phyloP scores from a whole-genome alignment of 1,140 invertebrate species.

The Calephelis virginiensis region DNA sequence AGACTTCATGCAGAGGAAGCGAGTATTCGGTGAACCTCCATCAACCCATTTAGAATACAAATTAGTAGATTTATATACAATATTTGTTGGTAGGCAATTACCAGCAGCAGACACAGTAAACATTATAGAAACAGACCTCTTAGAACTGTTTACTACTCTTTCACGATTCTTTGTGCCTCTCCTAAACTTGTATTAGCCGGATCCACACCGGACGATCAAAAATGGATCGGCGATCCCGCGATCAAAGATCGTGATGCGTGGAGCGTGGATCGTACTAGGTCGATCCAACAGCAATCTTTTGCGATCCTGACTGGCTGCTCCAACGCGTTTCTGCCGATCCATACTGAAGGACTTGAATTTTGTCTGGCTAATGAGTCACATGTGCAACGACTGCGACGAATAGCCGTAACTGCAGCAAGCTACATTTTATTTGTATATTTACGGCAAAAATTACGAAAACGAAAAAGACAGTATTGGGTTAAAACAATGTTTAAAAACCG shows the following conservation, averaged over 20 bases:
- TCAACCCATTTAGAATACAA: too few relatives aligned
- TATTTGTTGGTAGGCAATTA: too few relatives aligned
- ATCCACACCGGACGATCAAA: conserved; percentile 32
- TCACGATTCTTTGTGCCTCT: too few relatives aligned
- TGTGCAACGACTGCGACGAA: conserved; percentile 21
- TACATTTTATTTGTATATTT: conserved; percentile 21
- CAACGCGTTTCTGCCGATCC: conserved; percentile 8
- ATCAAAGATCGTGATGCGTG: conserved; percentile 29
- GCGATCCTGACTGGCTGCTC: conserved; percentile 22
- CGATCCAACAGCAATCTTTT: conserved; percentile 31
- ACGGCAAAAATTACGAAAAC: conserved; percentile 25
- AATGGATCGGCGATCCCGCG: conserved; percentile 25
- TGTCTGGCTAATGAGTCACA: conserved; percentile 25
- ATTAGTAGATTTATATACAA: too few relatives aligned
- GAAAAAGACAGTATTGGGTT: conserved; percentile 26
- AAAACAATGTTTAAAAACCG: conserved; percentile 23
- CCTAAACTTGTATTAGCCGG: conserved; percentile 28
- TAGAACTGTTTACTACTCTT: too few relatives aligned
- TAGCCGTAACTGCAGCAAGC: conserved; percentile 26
- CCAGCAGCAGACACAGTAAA: too few relatives aligned
- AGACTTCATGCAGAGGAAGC: too few relatives aligned
- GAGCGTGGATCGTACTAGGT: conserved; percentile 31
- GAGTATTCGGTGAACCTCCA: too few relatives aligned
- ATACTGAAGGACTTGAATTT: conserved; percentile 22
- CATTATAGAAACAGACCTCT: too few relatives aligned